Evolutionary conservation across 1,140 invertebrate genomes (phyloP), one percentile per base, ranked within the genome.

Genomic region (Brachionus rubens): DNA sequence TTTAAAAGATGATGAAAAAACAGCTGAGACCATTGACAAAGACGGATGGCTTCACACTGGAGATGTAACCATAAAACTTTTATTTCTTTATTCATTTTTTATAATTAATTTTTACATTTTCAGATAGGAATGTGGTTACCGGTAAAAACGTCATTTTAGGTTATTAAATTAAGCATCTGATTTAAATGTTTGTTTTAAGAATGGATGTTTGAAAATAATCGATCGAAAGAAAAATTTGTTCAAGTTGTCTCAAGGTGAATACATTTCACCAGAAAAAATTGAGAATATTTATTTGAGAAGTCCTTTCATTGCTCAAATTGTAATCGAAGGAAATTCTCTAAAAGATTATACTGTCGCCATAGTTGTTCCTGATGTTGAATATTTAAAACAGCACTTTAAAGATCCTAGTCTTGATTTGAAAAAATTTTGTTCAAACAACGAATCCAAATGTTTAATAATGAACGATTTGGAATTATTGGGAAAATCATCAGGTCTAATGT

Each of bases 211-310:
- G 78, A 94, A 94, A 85, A 95, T 98, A 79, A 94, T 97, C 79
- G 95, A 98, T 84, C 88, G 95, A 79, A 93, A 92, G 86, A 96
- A 97, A 85, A 92, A 97, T 84, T 96, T 96, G 78, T 98, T 98
- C 85, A 98, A 98, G 85, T 85, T 97, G 52, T 50, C 43, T 21
- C 68, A 72, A 54, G 68, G 96, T 77, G 96, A 98, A 86, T 99
- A 98, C 81, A 96, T 99, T 82, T 93, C 96, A 79, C 95, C 96
- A 59, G 96, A 98, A 86, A 98, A 98, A 88, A 96, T 99, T 80
- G 96, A 99, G 87, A 96, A 92, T 84, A 92, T 96, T 81, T 98
- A 98, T 83, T 89, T 91, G 65, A 88, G 91, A 81, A 93, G 92
- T 84, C 90, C 91, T 79, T 93, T 92, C 80, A 91, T 99, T 6